Evolutionary conservation across 2,113 vertebrate species (phyloP).

Genomic region (Sinocyclocheilus anshuiensis): DNA sequence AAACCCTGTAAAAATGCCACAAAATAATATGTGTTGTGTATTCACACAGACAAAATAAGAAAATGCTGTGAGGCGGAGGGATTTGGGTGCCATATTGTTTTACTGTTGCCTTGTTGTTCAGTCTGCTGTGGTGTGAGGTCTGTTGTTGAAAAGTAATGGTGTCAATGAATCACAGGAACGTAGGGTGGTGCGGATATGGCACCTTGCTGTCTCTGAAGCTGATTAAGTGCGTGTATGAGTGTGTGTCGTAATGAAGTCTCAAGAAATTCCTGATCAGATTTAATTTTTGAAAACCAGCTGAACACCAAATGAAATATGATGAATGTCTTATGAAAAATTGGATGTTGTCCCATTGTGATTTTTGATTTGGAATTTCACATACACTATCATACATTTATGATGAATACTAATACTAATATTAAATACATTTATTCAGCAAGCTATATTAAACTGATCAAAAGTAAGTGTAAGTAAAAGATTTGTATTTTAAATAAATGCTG

Average conservation of each 20-base stretch:
- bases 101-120: not conserved
- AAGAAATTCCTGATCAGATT: not conserved
- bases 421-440: too few relatives aligned
- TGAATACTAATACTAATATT: too few relatives aligned
- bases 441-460: too few relatives aligned
- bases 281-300: not conserved
- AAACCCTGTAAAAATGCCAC: not conserved
- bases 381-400: too few relatives aligned
- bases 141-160: slow-evolving; percentile 25
- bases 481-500: too few relatives aligned
- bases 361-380: too few relatives aligned
- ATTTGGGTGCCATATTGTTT: not conserved
- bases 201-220: slow-evolving; percentile 9
- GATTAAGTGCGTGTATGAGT: not conserved
- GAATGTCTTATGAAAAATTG: not conserved
- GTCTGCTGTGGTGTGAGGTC: slow-evolving; percentile 26
- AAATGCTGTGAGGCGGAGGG: not conserved
- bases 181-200: slow-evolving; percentile 22
- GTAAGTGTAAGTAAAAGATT: too few relatives aligned
- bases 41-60: not conserved
- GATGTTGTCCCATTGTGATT: too few relatives aligned
- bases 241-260: slow-evolving; percentile 2
- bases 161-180: slow-evolving; percentile 2
- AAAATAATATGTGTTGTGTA: not conserved
- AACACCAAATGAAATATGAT: not conserved